Percentiles rank a stretch among this genome's conserved stretches.
phyloP scores from a whole-genome alignment of 2,113 vertebrate species.

The Carettochelys insculpta region DNA sequence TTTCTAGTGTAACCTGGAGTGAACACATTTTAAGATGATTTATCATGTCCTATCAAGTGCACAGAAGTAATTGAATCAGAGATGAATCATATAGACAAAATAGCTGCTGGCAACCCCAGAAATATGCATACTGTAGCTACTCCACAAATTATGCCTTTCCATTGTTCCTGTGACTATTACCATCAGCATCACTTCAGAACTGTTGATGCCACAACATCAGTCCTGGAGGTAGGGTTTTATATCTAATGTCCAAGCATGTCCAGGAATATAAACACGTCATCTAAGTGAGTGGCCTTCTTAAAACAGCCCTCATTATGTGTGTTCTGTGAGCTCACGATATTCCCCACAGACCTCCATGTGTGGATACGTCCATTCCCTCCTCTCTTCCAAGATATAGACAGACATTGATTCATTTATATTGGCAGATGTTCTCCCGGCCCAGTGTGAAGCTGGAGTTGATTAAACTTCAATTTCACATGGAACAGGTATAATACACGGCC shows the following conservation, averaged over 20 bases:
- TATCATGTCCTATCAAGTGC: rapidly evolving
- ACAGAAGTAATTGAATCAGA: rapidly evolving
- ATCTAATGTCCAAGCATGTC: rapidly evolving
- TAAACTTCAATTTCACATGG: neutral
- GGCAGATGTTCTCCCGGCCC: rapidly evolving
- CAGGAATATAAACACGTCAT: rapidly evolving
- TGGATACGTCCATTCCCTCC: neutral
- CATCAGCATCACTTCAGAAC: rapidly evolving
- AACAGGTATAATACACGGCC: too few relatives aligned
- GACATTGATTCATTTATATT: neutral
- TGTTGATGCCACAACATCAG: neutral
- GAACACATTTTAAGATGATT: neutral
- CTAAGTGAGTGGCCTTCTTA: rapidly evolving
- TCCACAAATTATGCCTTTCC: neutral
- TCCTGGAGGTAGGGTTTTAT: rapidly evolving
- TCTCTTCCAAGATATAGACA: rapidly evolving
- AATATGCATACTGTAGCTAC: rapidly evolving
- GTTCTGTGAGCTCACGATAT: rapidly evolving
- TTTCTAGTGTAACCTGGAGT: neutral
- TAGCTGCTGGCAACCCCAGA: neutral
- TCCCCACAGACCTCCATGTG: neutral
- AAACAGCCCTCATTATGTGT: neutral
- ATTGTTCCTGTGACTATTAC: rapidly evolving
- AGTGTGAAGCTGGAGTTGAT: neutral
- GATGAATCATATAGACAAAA: rapidly evolving